A percentile compares a stretch with the other conserved stretches of the same genome.
These are phyloP conservation scores for Eurytoma adleriae DNA, from an alignment of 2,888 invertebrate genomes.

Conservation along the genomic window DNA sequence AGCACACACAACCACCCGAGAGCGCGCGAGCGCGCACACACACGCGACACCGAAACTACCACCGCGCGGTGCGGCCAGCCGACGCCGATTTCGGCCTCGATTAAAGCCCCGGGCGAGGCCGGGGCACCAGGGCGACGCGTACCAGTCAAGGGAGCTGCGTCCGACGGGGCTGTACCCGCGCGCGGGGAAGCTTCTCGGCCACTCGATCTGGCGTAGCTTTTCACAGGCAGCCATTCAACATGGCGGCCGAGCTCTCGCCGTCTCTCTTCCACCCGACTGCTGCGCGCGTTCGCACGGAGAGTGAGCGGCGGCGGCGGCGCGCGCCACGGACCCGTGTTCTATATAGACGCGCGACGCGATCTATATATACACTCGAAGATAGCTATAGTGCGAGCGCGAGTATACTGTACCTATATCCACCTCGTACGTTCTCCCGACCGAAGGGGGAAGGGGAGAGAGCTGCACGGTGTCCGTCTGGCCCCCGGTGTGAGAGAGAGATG, in stretches of 20 bases:
- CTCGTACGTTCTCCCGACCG: neutral
- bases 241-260: conserved; percentile 69
- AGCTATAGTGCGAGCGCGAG: neutral
- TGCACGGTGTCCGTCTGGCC: too few species aligned
- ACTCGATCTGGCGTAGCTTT: conserved; percentile 73
- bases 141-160: neutral
- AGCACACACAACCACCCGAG: neutral
- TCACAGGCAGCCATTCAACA: conserved; percentile 72
- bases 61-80: too few species aligned
- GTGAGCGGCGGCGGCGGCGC: conserved; percentile 3
- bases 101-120: neutral
- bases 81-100: neutral
- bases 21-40: too few species aligned
- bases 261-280: conserved; percentile 51
- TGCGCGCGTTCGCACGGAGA: neutral
- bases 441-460: too few species aligned
- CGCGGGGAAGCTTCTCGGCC: conserved; percentile 65
- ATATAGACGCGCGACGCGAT: neutral
- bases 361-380: neutral
- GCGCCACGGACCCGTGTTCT: conserved; percentile 11
- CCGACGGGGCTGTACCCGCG: conserved; percentile 50
- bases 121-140: neutral
- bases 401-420: neutral
- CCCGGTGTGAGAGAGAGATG: too few species aligned
- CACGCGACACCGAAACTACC: too few species aligned